Conservation (phyloP, 2,888 invertebrate species). For the Coelinius sp. region DNA sequence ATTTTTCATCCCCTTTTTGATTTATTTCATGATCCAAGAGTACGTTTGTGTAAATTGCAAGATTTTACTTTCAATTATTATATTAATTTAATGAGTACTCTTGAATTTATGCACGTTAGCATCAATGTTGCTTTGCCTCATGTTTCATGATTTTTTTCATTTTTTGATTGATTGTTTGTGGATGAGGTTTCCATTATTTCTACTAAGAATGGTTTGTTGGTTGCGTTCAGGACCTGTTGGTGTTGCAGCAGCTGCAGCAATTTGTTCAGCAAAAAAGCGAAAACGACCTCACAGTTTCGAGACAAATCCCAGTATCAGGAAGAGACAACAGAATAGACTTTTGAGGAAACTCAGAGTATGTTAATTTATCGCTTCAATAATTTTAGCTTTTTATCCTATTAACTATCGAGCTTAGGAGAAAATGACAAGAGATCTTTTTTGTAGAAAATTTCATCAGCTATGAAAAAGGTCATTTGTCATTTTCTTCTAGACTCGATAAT, state of each 20-base stretch:
- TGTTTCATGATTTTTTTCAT: constrained; percentile 16
- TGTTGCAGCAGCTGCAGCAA: constrained; percentile 96
- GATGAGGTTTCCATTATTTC: not conserved
- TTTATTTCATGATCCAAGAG: not conserved
- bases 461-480: too few species aligned
- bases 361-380: too few species aligned
- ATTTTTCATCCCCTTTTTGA: not conserved
- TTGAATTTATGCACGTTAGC: constrained; percentile 2
- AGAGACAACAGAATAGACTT: constrained; percentile 94
- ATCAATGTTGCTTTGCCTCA: constrained; percentile 18
- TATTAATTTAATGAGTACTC: not conserved
- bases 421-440: too few species aligned
- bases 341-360: constrained; percentile 86
- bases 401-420: too few species aligned
- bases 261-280: constrained; percentile 94
- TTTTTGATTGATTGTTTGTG: constrained; percentile 3
- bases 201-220: not conserved
- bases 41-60: not conserved
- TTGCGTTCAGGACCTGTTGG: constrained; percentile 85
- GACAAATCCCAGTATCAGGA: constrained; percentile 96
- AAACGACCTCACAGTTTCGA: constrained; percentile 97
- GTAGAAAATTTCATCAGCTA: too few species aligned
- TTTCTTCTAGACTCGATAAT: too few species aligned
- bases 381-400: not conserved
- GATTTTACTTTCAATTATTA: not conserved